phyloP scores from a whole-genome alignment of 2,113 vertebrate genomes.

The Gymnogyps californianus region DNA sequence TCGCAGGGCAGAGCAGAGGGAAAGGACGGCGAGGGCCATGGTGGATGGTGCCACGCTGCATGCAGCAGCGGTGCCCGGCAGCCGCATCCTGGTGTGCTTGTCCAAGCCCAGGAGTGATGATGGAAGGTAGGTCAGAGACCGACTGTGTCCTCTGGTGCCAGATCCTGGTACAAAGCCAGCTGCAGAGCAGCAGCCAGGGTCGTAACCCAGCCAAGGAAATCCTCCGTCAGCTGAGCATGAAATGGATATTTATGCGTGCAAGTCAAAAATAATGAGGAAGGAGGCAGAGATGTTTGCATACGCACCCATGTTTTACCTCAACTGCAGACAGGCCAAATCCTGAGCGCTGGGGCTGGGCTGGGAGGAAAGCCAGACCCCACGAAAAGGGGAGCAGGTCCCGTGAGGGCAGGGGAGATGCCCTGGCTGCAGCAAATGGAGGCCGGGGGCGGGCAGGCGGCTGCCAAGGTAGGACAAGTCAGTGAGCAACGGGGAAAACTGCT shows the following conservation, averaged over 20 bases:
- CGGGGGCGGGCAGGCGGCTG: not conserved
- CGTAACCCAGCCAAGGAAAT: not conserved
- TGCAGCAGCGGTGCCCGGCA: not conserved
- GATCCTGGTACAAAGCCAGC: not conserved
- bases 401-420: not conserved
- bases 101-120: not conserved
- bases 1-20: not conserved
- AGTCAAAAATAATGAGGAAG: not conserved
- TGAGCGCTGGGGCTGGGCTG: rapidly evolving
- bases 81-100: not conserved
- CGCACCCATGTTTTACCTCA: not conserved
- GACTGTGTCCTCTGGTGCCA: rapidly evolving
- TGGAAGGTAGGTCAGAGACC: not conserved
- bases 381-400: not conserved
- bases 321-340: not conserved
- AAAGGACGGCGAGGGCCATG: not conserved
- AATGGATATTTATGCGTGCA: not conserved
- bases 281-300: not conserved
- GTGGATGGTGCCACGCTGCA: not conserved
- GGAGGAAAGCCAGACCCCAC: not conserved
- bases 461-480: not conserved
- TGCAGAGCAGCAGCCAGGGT: not conserved
- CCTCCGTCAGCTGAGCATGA: not conserved
- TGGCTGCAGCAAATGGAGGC: not conserved
- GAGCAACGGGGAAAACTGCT: not conserved